These are phyloP conservation scores for Tridacna gigas DNA, from an alignment of 2,888 invertebrate species.

Conservation along the genomic window DNA sequence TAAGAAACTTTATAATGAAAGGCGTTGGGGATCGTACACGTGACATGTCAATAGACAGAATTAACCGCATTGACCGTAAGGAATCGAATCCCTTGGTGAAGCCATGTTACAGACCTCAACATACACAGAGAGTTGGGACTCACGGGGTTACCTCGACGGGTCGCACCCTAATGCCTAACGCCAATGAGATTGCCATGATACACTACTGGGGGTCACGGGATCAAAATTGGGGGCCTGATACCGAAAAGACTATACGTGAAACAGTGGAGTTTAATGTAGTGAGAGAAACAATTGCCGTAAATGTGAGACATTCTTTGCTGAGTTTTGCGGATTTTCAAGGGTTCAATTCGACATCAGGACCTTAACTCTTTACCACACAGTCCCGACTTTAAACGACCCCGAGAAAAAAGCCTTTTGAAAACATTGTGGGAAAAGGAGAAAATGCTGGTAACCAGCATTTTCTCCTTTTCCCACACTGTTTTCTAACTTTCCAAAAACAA, in stretches of 20 bases:
- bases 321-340: slow-evolving; percentile 28
- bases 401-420: too few species aligned
- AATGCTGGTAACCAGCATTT: too few species aligned
- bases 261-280: slow-evolving; percentile 43
- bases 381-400: too few species aligned
- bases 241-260: slow-evolving; percentile 45
- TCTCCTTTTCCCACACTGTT: too few species aligned
- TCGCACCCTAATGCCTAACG: neutral
- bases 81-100: slow-evolving; percentile 65
- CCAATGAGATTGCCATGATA: slow-evolving; percentile 47
- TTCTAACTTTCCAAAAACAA: too few species aligned
- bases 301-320: slow-evolving; percentile 14
- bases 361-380: slow-evolving; percentile 25
- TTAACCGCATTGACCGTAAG: slow-evolving; percentile 59
- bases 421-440: too few species aligned
- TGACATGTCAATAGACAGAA: slow-evolving; percentile 62
- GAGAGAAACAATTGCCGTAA: slow-evolving; percentile 12
- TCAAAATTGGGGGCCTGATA: slow-evolving; percentile 71
- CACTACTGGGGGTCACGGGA: slow-evolving; percentile 72
- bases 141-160: slow-evolving; percentile 31
- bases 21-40: slow-evolving; percentile 64
- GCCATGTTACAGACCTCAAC: slow-evolving; percentile 61
- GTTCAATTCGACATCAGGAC: slow-evolving; percentile 37
- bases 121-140: neutral
- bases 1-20: slow-evolving; percentile 68